Evolutionary conservation across 2,797 vertebrate species (phyloP).

Genomic region (Pelobates cultripes): DNA sequence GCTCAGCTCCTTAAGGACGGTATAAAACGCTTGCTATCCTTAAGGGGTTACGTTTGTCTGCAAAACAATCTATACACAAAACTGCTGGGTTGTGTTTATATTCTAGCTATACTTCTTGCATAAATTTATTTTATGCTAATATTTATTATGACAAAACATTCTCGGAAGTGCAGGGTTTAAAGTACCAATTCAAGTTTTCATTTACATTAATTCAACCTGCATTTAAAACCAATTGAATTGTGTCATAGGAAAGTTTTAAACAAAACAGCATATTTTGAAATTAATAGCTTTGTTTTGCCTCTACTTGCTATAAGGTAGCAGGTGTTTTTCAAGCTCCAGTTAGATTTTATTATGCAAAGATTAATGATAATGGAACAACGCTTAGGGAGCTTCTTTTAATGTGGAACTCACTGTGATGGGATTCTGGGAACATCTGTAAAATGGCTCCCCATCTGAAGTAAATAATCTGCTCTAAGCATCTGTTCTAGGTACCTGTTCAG

Average conservation of each 20-base stretch:
- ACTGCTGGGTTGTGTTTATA: too few species aligned
- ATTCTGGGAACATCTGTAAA: conserved; percentile 40
- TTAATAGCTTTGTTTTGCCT: conserved; percentile 21
- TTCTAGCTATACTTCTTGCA: too few species aligned
- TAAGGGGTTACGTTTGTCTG: too few species aligned
- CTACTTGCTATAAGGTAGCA: conserved; percentile 24
- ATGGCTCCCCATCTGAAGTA: conserved; percentile 30
- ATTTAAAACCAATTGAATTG: conserved; percentile 32
- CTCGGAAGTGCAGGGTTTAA: neutral
- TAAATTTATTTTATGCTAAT: too few species aligned
- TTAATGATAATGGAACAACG: conserved; percentile 41
- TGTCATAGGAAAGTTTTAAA: conserved; percentile 8
- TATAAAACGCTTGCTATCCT: too few species aligned
- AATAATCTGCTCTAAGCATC: conserved; percentile 39
- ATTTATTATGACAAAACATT: too few species aligned
- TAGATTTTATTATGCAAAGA: conserved; percentile 37
- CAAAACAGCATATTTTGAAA: conserved; percentile 8
- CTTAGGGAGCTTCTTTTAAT: conserved; percentile 35
- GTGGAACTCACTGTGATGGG: conserved; percentile 30
- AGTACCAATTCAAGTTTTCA: conserved; percentile 14
- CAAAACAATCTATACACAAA: too few species aligned
- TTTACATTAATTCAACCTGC: conserved; percentile 30
- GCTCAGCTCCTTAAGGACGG: too few species aligned
- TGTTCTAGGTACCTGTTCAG: conserved; percentile 14
- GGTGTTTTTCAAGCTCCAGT: conserved; percentile 37